Evolutionary conservation across 2,888 invertebrate genomes (phyloP).

Genomic region (Scaeva pyrastri): DNA sequence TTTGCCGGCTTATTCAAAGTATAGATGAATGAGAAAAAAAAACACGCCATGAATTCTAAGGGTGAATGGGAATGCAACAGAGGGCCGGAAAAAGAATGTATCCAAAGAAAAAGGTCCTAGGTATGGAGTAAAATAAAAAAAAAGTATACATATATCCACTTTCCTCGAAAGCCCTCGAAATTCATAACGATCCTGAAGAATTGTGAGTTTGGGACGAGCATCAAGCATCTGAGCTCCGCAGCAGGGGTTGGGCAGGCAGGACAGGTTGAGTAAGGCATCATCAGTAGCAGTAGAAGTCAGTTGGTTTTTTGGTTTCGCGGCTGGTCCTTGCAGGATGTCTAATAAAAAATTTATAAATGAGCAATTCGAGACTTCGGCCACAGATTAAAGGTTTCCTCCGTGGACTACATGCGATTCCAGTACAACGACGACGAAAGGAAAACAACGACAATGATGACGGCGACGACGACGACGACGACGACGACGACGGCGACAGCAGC

Average conservation of each 20-base stretch:
- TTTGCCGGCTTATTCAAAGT: conserved; percentile 47
- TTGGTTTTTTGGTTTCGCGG: conserved; percentile 66
- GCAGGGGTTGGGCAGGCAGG: conserved; percentile 68
- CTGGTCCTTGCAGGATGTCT: conserved; percentile 77
- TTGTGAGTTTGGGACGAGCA: conserved; percentile 66
- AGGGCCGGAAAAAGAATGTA: conserved; percentile 60
- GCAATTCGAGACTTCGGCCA: conserved; percentile 76
- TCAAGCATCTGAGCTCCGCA: conserved; percentile 72
- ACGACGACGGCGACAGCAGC: conserved; percentile 20
- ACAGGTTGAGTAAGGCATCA: not conserved
- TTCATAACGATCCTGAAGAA: conserved; percentile 74
- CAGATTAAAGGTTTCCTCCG: conserved; percentile 77
- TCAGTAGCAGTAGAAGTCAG: conserved; percentile 30
- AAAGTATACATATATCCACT: conserved; percentile 70
- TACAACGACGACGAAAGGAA: conserved; percentile 51
- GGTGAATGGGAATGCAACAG: conserved; percentile 72
- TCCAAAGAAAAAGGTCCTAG: conserved; percentile 68
- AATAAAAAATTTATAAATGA: conserved; percentile 79
- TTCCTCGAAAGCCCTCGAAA: conserved; percentile 72
- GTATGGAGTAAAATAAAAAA: conserved; percentile 37
- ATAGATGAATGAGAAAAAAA: conserved; percentile 47
- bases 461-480: conserved; percentile 25
- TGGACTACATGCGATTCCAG: conserved; percentile 62
- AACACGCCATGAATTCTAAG: conserved; percentile 49
- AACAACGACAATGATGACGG: conserved; percentile 47